Conservation (phyloP, 2,113 vertebrate species). For the Callipepla californica region DNA sequence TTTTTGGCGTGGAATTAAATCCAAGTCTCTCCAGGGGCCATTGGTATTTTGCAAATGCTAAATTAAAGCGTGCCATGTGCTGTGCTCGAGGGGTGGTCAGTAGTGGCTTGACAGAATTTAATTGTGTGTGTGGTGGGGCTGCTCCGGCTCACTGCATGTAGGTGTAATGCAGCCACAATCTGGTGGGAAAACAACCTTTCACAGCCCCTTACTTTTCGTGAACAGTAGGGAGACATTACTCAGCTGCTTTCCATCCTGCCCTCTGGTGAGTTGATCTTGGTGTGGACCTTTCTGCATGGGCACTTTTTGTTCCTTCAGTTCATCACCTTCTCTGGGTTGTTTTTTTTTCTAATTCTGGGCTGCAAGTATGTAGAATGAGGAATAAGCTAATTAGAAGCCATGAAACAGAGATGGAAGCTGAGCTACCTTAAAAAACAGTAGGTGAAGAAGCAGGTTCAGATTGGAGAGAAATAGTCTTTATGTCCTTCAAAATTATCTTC, state of each 20-base stretch:
- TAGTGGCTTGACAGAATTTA: slow-evolving; percentile 33
- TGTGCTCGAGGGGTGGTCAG: slow-evolving; percentile 17
- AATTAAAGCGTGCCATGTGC: background rate
- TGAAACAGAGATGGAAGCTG: background rate
- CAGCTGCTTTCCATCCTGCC: background rate
- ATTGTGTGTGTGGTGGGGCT: slow-evolving; percentile 17
- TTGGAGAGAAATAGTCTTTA: background rate
- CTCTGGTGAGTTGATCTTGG: background rate
- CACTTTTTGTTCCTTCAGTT: background rate
- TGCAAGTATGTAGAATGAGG: background rate
- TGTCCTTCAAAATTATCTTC: background rate
- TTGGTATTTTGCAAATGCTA: slow-evolving; percentile 42
- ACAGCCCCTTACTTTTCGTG: background rate
- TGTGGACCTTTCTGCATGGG: background rate
- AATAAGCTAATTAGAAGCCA: background rate
- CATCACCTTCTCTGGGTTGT: background rate
- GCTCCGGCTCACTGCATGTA: background rate
- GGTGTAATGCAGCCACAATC: background rate
- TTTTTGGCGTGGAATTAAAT: slow-evolving; percentile 22
- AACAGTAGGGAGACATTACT: background rate
- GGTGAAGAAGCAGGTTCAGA: background rate
- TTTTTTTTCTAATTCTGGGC: background rate
- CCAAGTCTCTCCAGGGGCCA: slow-evolving; percentile 5
- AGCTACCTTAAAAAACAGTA: background rate
- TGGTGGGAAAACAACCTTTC: background rate